Conservation (phyloP, 2,888 invertebrate genomes). For the Drosophila mettleri region DNA sequence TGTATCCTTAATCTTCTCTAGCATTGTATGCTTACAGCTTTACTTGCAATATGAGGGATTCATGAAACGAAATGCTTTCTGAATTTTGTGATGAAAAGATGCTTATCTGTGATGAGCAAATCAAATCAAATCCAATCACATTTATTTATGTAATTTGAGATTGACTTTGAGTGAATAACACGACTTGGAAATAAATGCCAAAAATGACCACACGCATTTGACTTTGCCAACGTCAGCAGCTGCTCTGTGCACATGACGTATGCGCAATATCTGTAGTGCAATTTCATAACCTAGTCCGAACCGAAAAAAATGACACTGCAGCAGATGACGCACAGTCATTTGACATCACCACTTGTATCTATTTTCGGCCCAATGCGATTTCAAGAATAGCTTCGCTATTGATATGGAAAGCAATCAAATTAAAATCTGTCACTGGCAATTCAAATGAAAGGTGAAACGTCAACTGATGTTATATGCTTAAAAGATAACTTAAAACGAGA, state of each 20-base stretch:
- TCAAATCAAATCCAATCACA: background rate
- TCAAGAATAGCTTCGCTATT: slow-evolving; percentile 2
- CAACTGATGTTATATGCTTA: background rate
- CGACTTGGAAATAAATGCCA: background rate
- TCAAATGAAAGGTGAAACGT: slow-evolving; percentile 13
- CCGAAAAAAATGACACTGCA: background rate
- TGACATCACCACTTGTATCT: slow-evolving; percentile 28
- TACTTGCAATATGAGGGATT: background rate
- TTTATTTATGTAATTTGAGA: background rate
- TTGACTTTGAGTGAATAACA: background rate
- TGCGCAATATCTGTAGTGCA: slow-evolving; percentile 23
- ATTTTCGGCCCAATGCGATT: slow-evolving; percentile 32
- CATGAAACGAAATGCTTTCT: background rate
- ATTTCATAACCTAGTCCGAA: slow-evolving; percentile 15
- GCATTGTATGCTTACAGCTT: background rate
- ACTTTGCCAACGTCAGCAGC: slow-evolving; percentile 6
- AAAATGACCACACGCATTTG: background rate
- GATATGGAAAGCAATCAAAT: slow-evolving; percentile 13
- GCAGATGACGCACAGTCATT: slow-evolving; percentile 32
- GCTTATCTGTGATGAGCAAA: too few relatives aligned
- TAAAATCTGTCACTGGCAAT: slow-evolving; percentile 4
- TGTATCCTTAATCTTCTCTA: background rate
- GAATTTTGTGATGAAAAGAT: background rate
- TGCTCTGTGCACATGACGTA: slow-evolving; percentile 35
- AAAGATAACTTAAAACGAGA: too few relatives aligned